These are phyloP conservation scores for Oryzias dopingdopingensis DNA, from an alignment of 2,797 vertebrate genomes.

Conservation along the genomic window DNA sequence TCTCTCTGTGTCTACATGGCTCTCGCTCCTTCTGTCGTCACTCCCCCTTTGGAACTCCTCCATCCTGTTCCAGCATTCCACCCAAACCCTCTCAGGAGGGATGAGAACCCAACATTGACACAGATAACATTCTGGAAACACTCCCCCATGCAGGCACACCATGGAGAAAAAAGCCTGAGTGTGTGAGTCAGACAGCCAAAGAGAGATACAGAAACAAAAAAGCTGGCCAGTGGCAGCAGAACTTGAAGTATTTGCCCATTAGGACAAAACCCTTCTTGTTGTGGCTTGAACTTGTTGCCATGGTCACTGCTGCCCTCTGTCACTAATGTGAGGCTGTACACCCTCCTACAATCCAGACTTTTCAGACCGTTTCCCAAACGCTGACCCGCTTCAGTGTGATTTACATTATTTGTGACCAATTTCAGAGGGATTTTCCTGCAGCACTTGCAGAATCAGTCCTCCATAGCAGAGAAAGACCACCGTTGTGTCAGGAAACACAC, in stretches of 20 bases:
- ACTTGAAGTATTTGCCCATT: slow-evolving; percentile 31
- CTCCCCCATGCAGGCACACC: slow-evolving; percentile 64
- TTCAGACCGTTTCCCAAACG: not conserved
- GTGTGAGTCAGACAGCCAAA: slow-evolving; percentile 4
- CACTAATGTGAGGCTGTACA: slow-evolving; percentile 9
- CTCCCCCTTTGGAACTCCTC: slow-evolving; percentile 81
- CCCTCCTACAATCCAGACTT: not conserved
- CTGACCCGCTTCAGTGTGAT: slow-evolving; percentile 15
- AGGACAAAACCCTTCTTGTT: slow-evolving; percentile 72
- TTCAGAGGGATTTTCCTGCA: slow-evolving; percentile 32
- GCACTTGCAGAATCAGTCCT: slow-evolving; percentile 44
- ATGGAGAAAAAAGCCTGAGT: not conserved
- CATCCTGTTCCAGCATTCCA: slow-evolving; percentile 78
- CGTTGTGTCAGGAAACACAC: slow-evolving; percentile 57
- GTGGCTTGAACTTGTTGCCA: slow-evolving; percentile 54
- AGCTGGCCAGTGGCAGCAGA: slow-evolving; percentile 36
- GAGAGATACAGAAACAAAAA: slow-evolving; percentile 19
- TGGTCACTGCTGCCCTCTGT: slow-evolving; percentile 34
- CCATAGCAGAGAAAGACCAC: slow-evolving; percentile 60
- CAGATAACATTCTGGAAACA: slow-evolving; percentile 82
- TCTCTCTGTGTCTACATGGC: slow-evolving; percentile 15
- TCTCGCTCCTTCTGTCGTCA: slow-evolving; percentile 57
- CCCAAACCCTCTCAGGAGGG: slow-evolving; percentile 71
- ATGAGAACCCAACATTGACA: slow-evolving; percentile 66
- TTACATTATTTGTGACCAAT: slow-evolving; percentile 13